Evolutionary conservation across 53 echinoderm and acorn worm species (phyloP).

Genomic region (Temnopleurus reevesii): DNA sequence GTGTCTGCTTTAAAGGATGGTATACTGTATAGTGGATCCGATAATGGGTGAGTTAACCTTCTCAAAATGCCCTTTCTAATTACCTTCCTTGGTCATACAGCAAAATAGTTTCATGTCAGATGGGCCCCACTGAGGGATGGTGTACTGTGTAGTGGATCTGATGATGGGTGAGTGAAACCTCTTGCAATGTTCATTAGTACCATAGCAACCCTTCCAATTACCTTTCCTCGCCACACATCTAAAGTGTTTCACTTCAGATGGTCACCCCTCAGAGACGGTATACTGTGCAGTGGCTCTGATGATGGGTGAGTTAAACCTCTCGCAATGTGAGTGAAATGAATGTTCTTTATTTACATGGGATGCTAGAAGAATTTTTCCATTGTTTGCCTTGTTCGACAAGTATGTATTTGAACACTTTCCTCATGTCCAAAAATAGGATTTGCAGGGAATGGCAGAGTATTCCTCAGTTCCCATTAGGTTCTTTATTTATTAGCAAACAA

Average conservation of each 20-base stretch:
- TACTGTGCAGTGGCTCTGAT: constrained; percentile 97
- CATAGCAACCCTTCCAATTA: constrained; percentile 83
- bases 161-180: constrained; percentile 94
- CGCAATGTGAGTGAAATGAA: no score
- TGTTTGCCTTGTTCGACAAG: no score
- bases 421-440: no score
- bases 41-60: constrained; percentile 77
- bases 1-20: constrained; percentile 96
- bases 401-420: no score
- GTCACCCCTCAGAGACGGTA: constrained; percentile 97
- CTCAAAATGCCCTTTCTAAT: no score
- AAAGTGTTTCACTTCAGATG: constrained; percentile 98
- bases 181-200: constrained; percentile 92
- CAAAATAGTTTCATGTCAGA: constrained; percentile 95
- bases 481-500: no score
- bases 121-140: constrained; percentile 98
- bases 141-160: constrained; percentile 96
- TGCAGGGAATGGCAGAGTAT: no score
- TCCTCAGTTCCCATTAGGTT: no score
- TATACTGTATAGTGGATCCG: constrained; percentile 96
- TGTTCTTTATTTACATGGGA: no score
- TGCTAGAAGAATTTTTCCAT: no score
- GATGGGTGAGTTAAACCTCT: constrained; percentile 72
- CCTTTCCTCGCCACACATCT: constrained; percentile 90
- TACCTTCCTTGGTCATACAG: constrained; percentile 91